A percentile compares a stretch with the other conserved stretches of the same genome.
Evolutionary conservation across 2,113 vertebrate species (phyloP).

Genomic region (Glareola pratincola): DNA sequence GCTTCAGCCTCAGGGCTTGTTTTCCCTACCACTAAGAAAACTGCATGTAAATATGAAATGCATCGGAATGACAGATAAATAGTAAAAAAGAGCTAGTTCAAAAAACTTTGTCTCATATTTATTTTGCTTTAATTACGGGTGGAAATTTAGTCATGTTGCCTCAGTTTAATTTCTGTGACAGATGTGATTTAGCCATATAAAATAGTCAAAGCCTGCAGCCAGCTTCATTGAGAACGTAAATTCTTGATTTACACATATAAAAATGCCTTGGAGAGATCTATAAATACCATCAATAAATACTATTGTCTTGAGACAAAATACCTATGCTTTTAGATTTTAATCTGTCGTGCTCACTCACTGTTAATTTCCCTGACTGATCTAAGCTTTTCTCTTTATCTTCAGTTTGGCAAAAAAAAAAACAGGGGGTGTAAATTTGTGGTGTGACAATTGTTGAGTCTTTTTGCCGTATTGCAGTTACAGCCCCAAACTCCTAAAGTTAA

Average conservation of each 20-base stretch:
- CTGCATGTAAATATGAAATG: not conserved
- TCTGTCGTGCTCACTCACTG: not conserved
- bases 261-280: not conserved
- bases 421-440: not conserved
- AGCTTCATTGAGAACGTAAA: not conserved
- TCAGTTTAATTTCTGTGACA: not conserved
- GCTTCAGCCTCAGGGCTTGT: not conserved
- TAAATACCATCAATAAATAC: not conserved
- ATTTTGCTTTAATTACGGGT: not conserved
- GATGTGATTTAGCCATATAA: not conserved
- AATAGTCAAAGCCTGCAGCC: not conserved
- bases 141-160: not conserved
- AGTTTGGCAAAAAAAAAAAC: too few species aligned
- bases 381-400: not conserved
- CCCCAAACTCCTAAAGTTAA: not conserved
- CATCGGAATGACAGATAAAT: not conserved
- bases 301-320: not conserved
- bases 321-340: not conserved
- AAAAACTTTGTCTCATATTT: not conserved
- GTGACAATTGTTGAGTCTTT: not conserved
- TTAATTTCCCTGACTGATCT: not conserved
- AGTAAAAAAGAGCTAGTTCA: not conserved
- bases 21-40: not conserved
- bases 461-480: not conserved
- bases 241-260: not conserved